These are phyloP conservation scores for Philotrypesis tridentata DNA, from an alignment of 1,140 invertebrate genomes.

Conservation along the genomic window DNA sequence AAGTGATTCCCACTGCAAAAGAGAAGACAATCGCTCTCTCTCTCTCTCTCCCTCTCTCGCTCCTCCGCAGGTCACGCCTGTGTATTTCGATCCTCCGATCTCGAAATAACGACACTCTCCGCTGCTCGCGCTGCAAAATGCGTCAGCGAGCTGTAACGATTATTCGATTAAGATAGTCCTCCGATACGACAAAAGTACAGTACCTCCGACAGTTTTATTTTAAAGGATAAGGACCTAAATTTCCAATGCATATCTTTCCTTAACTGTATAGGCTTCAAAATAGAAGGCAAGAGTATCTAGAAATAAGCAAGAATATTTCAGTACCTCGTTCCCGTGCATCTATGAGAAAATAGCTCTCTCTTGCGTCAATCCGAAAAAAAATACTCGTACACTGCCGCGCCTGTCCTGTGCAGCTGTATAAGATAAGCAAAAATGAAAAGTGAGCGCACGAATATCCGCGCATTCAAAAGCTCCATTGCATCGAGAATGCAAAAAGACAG, in stretches of 20 bases:
- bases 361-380: no score
- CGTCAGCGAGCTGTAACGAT: conserved; percentile 12
- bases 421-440: no score
- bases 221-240: neutral
- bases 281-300: neutral
- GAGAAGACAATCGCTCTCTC: conserved; percentile 7
- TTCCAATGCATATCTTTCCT: no score
- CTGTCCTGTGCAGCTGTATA: no score
- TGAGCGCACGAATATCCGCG: no score
- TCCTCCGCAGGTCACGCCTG: neutral
- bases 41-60: neutral
- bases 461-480: no score
- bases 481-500: neutral
- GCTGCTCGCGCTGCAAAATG: neutral
- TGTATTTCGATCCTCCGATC: conserved; percentile 5
- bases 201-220: neutral
- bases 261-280: no score
- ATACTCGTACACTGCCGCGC: no score
- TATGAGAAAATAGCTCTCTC: no score
- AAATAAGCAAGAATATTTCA: neutral
- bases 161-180: no score
- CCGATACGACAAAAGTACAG: no score
- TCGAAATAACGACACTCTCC: conserved; percentile 13
- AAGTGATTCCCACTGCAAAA: neutral
- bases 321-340: no score